Conservation (phyloP, 35 echinoderm and acorn worm species). For the Stichopus chloronotus region DNA sequence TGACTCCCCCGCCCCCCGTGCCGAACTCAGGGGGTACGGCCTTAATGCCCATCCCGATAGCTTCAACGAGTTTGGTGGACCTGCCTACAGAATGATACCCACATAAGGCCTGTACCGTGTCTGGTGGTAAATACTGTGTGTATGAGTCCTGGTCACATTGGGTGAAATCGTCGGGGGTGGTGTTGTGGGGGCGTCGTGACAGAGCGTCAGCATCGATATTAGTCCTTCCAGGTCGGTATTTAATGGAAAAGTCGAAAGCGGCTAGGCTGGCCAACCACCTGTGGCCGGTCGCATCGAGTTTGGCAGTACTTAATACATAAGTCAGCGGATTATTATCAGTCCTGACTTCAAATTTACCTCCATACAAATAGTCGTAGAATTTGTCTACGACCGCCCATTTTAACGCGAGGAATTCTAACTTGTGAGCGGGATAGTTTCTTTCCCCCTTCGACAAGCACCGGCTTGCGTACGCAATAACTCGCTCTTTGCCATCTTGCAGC, state of each 20-base stretch:
- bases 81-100: too few relatives aligned
- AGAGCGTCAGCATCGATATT: too few relatives aligned
- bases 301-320: constrained; percentile 48
- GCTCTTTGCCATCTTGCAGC: background rate
- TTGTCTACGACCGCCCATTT: constrained; percentile 59
- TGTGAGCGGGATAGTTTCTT: background rate
- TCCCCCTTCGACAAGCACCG: background rate
- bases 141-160: too few relatives aligned
- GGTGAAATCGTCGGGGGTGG: too few relatives aligned
- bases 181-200: too few relatives aligned
- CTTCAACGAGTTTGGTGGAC: too few relatives aligned
- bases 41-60: too few relatives aligned
- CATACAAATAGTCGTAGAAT: constrained; percentile 38
- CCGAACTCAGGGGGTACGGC: too few relatives aligned
- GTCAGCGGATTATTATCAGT: constrained; percentile 61
- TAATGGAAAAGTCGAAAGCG: background rate
- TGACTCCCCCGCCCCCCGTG: too few relatives aligned
- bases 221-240: constrained; percentile 17
- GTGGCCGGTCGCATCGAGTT: constrained; percentile 36
- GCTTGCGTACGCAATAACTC: background rate
- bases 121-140: too few relatives aligned
- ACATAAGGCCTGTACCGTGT: too few relatives aligned
- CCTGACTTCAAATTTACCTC: background rate
- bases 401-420: constrained; percentile 10
- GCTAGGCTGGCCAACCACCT: constrained; percentile 35